phyloP scores from a whole-genome alignment of 2,888 invertebrate genomes.

The Hecatera dysodea region DNA sequence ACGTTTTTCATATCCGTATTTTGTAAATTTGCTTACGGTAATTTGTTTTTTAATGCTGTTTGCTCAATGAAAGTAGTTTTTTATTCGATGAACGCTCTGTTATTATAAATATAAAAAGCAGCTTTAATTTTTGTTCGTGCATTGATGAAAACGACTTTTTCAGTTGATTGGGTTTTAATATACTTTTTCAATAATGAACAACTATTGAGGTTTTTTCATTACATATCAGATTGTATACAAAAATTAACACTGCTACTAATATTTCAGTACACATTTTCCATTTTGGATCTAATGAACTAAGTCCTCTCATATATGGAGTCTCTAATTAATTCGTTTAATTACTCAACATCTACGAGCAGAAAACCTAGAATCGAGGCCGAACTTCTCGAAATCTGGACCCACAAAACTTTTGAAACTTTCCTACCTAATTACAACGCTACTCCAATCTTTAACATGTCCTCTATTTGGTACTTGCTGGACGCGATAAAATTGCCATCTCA shows the following conservation, averaged over 20 bases:
- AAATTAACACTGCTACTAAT: not conserved
- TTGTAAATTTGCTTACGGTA: constrained; percentile 56
- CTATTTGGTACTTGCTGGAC: not conserved
- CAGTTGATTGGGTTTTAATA: constrained; percentile 4
- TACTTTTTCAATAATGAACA: not conserved
- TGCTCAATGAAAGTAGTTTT: constrained; percentile 43
- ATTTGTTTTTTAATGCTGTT: constrained; percentile 54
- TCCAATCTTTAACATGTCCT: not conserved
- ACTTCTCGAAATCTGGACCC: constrained; percentile 7
- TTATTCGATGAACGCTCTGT: not conserved
- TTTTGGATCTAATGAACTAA: not conserved
- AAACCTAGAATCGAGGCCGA: constrained; percentile 28
- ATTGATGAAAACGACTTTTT: constrained; percentile 4
- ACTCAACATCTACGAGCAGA: constrained; percentile 8
- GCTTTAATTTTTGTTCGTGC: not conserved
- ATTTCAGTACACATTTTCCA: not conserved
- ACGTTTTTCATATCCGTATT: constrained; percentile 63
- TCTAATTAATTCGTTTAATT: constrained; percentile 28
- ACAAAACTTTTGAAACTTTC: not conserved
- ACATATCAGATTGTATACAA: no score
- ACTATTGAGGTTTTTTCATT: not conserved
- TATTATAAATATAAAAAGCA: not conserved
- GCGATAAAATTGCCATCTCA: not conserved
- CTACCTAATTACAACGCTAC: constrained; percentile 21
- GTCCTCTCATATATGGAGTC: constrained; percentile 2